Conservation (phyloP, 1,140 invertebrate genomes). For the Drosophila ambigua region DNA sequence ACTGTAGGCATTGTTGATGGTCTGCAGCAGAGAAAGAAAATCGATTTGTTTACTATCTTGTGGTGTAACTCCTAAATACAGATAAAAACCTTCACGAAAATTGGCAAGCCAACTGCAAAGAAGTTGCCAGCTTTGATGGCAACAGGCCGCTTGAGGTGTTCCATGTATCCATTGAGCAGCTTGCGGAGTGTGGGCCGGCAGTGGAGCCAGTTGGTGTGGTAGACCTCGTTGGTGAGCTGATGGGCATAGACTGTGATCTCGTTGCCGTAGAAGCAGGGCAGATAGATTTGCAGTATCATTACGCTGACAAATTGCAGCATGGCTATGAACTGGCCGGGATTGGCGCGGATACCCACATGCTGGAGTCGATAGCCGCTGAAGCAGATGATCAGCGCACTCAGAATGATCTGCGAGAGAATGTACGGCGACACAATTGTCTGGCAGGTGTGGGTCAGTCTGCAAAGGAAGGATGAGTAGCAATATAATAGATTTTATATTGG, state of each 20-base stretch:
- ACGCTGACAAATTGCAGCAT: slow-evolving; percentile 78
- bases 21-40: slow-evolving; percentile 31
- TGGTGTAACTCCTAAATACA: too few species aligned
- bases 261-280: slow-evolving; percentile 76
- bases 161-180: slow-evolving; percentile 67
- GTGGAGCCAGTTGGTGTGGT: slow-evolving; percentile 68
- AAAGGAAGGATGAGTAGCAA: neutral
- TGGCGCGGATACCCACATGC: slow-evolving; percentile 50
- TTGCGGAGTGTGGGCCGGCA: slow-evolving; percentile 39
- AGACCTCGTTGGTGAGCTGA: slow-evolving; percentile 62
- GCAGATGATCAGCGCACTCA: slow-evolving; percentile 78
- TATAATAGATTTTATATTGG: neutral
- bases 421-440: slow-evolving; percentile 64
- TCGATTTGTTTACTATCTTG: neutral
- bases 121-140: slow-evolving; percentile 64
- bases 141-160: slow-evolving; percentile 64
- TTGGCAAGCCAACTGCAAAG: slow-evolving; percentile 71
- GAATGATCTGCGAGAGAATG: slow-evolving; percentile 67
- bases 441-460: slow-evolving; percentile 54
- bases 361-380: slow-evolving; percentile 72
- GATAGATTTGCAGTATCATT: slow-evolving; percentile 71
- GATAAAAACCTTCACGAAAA: slow-evolving; percentile 65
- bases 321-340: slow-evolving; percentile 69
- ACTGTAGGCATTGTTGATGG: slow-evolving; percentile 78
- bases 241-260: slow-evolving; percentile 67